These are phyloP conservation scores for Drosophila kohkoa DNA, from an alignment of 1,140 invertebrate genomes.

Conservation along the genomic window DNA sequence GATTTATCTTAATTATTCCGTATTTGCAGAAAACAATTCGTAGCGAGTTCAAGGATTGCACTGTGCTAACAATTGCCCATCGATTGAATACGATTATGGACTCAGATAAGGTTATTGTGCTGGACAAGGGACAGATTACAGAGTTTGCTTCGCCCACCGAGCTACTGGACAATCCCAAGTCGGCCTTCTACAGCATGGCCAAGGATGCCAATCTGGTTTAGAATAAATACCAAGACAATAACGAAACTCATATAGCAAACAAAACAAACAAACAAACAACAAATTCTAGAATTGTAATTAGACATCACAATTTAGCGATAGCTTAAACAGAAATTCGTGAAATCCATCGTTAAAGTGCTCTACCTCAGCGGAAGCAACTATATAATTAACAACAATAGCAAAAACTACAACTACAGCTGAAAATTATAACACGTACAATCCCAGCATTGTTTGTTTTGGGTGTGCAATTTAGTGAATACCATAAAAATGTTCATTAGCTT, in stretches of 20 bases:
- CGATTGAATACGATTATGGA: constrained; percentile 98
- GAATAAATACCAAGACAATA: constrained; percentile 46
- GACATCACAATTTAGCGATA: constrained; percentile 35
- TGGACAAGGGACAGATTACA: constrained; percentile 93
- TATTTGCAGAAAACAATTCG: constrained; percentile 92
- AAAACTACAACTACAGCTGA: constrained; percentile 13
- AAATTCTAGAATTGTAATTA: constrained; percentile 29
- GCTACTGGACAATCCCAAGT: constrained; percentile 91
- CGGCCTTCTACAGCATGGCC: constrained; percentile 96
- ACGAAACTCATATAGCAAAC: constrained; percentile 65
- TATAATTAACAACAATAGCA: constrained; percentile 34
- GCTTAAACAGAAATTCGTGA: constrained; percentile 35
- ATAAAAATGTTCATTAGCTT: constrained; percentile 70
- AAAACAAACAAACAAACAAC: constrained; percentile 18
- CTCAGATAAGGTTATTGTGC: constrained; percentile 95
- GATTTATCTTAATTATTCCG: background rate
- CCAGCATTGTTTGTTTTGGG: constrained; percentile 12
- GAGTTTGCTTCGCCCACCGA: constrained; percentile 93
- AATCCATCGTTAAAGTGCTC: constrained; percentile 48
- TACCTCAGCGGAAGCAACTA: constrained; percentile 56
- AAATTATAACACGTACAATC: constrained; percentile 32
- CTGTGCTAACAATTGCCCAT: constrained; percentile 97
- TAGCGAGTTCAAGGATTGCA: constrained; percentile 94
- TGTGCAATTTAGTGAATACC: constrained; percentile 60
- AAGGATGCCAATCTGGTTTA: constrained; percentile 93